Evolutionary conservation across 92 coral and sea anemone species (phyloP).

Genomic region (Metridium senile): DNA sequence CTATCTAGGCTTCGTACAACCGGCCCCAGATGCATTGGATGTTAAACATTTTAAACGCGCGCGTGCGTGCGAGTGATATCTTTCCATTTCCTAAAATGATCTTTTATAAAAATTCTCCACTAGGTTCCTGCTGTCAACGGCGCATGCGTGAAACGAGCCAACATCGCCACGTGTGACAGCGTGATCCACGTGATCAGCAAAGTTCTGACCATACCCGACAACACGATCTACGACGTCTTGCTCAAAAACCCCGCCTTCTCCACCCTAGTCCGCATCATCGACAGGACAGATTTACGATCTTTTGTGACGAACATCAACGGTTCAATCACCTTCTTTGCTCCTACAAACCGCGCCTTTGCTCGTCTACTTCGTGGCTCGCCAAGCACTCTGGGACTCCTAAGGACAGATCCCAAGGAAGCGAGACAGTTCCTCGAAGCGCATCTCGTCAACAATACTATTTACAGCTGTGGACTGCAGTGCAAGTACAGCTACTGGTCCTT

Average conservation of each 20-base stretch:
- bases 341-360: constrained; percentile 68
- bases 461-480: constrained; percentile 79
- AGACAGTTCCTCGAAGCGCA: constrained; percentile 55
- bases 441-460: constrained; percentile 57
- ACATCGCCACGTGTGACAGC: constrained; percentile 72
- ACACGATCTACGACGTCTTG: constrained; percentile 64
- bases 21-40: too few species aligned
- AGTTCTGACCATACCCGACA: constrained; percentile 58
- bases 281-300: constrained; percentile 42
- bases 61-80: too few species aligned
- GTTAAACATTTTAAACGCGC: too few species aligned
- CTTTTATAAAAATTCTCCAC: too few species aligned
- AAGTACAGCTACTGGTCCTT: constrained; percentile 88
- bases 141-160: constrained; percentile 62
- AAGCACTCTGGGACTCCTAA: constrained; percentile 40
- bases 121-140: constrained; percentile 80
- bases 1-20: too few species aligned
- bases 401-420: constrained; percentile 47
- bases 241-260: constrained; percentile 59
- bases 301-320: constrained; percentile 46
- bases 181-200: constrained; percentile 79
- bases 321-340: constrained; percentile 82
- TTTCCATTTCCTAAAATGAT: too few species aligned
- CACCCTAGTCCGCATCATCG: constrained; percentile 52
- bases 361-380: constrained; percentile 43